Conservation (phyloP, 1,140 invertebrate genomes). For the Drosophila aff. region DNA sequence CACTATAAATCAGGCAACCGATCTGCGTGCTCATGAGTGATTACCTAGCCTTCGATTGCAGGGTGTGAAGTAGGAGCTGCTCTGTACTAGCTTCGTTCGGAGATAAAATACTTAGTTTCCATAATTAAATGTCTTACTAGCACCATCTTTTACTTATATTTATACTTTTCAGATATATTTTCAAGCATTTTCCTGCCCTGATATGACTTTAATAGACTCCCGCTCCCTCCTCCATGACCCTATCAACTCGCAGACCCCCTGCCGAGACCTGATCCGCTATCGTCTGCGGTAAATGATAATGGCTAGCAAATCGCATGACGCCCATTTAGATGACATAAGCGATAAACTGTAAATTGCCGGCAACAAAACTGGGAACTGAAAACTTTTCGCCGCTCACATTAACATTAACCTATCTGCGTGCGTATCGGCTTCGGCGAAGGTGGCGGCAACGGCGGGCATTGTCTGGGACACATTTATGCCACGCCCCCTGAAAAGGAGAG, state of each 20-base stretch:
- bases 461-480: constrained; percentile 56
- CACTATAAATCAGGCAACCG: constrained; percentile 51
- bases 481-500: constrained; percentile 36
- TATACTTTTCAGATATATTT: not conserved
- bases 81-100: too few relatives aligned
- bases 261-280: constrained; percentile 8
- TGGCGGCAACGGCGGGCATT: constrained; percentile 39
- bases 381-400: constrained; percentile 71
- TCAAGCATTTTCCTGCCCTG: not conserved
- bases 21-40: constrained; percentile 40
- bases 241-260: constrained; percentile 13
- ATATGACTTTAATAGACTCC: not conserved
- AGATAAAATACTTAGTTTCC: not conserved
- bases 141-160: too few relatives aligned
- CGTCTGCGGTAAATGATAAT: constrained; percentile 74
- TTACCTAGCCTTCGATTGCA: constrained; percentile 4
- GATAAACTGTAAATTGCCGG: constrained; percentile 79
- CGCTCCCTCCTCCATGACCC: not conserved
- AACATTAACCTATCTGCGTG: constrained; percentile 53
- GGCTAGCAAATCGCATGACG: constrained; percentile 68
- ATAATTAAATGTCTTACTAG: not conserved
- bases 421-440: constrained; percentile 18
- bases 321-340: constrained; percentile 80
- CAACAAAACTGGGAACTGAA: constrained; percentile 42
- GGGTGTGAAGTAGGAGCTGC: not conserved